These are phyloP conservation scores for Poecilia gillii DNA, from an alignment of 2,797 vertebrate genomes.

Conservation along the genomic window DNA sequence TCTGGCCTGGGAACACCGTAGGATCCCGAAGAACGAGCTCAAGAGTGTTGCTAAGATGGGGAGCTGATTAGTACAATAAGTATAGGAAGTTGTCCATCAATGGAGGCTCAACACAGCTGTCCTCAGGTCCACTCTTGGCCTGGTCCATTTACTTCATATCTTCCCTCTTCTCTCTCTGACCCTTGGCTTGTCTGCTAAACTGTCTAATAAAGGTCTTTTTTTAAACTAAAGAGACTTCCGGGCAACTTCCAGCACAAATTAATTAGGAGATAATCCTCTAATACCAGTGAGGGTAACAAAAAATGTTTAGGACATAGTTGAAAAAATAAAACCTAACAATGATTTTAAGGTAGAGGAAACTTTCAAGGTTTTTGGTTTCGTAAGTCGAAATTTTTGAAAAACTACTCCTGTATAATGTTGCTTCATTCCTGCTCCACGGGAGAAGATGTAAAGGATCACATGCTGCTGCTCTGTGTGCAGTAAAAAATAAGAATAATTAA, in stretches of 20 bases:
- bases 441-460: neutral
- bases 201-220: neutral
- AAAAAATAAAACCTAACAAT: neutral
- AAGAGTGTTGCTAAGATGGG: neutral
- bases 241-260: neutral
- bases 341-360: neutral
- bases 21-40: neutral
- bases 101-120: neutral
- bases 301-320: neutral
- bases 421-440: neutral
- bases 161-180: neutral
- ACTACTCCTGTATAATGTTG: neutral
- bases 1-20: neutral
- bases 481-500: neutral
- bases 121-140: neutral
- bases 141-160: neutral
- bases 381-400: neutral
- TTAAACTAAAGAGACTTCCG: neutral
- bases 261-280: neutral
- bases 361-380: neutral
- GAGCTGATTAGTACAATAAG: neutral
- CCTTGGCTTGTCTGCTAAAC: neutral
- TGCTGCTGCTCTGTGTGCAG: neutral
- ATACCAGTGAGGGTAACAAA: neutral
- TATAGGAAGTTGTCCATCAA: neutral